Conservation (phyloP, 64 coral and sea anemone species). For the Pocillopora damicornis region DNA sequence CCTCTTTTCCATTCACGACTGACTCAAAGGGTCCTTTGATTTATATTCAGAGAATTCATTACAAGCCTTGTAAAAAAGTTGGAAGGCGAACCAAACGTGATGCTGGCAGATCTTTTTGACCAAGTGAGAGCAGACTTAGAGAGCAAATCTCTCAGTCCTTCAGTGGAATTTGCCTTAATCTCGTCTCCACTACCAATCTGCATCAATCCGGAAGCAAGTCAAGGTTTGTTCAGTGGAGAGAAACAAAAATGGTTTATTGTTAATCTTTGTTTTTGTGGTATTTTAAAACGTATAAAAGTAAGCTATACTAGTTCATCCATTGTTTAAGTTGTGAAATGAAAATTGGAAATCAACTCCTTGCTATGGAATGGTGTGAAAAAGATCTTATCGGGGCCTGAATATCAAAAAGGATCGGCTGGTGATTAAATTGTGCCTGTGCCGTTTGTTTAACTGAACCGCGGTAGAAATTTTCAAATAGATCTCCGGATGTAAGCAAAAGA, state of each 20-base stretch:
- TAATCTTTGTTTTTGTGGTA: neutral
- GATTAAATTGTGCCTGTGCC: too few relatives aligned
- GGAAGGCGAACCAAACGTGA: neutral
- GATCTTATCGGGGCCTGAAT: too few relatives aligned
- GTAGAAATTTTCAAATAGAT: too few relatives aligned
- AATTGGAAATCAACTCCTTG: too few relatives aligned
- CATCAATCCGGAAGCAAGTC: neutral
- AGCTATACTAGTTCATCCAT: too few relatives aligned
- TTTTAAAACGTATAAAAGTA: too few relatives aligned
- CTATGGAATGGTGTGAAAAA: too few relatives aligned
- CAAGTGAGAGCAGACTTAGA: constrained; percentile 6
- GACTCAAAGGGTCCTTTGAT: neutral
- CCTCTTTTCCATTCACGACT: too few relatives aligned
- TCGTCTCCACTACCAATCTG: constrained; percentile 23
- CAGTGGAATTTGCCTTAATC: constrained; percentile 38
- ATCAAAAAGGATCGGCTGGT: too few relatives aligned
- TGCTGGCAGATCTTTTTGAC: constrained; percentile 7
- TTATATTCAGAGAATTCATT: neutral
- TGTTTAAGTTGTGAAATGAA: too few relatives aligned
- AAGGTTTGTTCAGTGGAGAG: neutral
- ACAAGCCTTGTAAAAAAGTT: neutral
- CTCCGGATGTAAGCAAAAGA: too few relatives aligned
- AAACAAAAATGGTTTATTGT: neutral
- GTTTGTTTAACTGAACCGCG: too few relatives aligned
- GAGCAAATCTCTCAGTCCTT: constrained; percentile 1